phyloP scores from a whole-genome alignment of 2,888 invertebrate species.

The Odiellus spinosus region DNA sequence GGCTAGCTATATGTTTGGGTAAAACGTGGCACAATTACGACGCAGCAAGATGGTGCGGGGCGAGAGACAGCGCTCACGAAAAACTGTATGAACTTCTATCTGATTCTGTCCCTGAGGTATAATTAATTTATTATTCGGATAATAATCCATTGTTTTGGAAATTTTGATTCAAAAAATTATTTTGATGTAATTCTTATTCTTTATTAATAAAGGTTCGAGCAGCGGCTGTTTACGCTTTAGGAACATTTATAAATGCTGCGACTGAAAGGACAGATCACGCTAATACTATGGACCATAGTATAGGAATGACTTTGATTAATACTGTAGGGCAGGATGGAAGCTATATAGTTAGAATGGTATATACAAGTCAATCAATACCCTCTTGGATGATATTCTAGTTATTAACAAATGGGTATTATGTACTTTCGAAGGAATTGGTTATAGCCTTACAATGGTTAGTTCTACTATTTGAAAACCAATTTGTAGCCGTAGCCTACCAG shows the following conservation, averaged over 20 bases:
- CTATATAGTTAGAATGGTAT: slow-evolving; percentile 59
- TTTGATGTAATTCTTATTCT: too few relatives aligned
- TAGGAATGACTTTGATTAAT: slow-evolving; percentile 70
- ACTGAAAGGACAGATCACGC: slow-evolving; percentile 77
- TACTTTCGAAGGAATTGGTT: slow-evolving; percentile 44
- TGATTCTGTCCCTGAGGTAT: slow-evolving; percentile 72
- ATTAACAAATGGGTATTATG: slow-evolving; percentile 4
- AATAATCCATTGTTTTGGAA: too few relatives aligned
- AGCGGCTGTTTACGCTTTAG: slow-evolving; percentile 83
- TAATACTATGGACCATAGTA: slow-evolving; percentile 79
- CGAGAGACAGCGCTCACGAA: slow-evolving; percentile 88
- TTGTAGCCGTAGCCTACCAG: slow-evolving; percentile 53
- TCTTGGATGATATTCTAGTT: neutral
- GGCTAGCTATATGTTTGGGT: slow-evolving; percentile 85
- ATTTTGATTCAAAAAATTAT: too few relatives aligned
- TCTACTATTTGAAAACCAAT: slow-evolving; percentile 69
- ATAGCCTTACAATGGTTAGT: slow-evolving; percentile 75
- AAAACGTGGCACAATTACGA: slow-evolving; percentile 78
- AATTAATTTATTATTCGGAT: slow-evolving; percentile 3
- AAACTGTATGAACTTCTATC: slow-evolving; percentile 64
- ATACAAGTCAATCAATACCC: neutral
- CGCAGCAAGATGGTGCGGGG: slow-evolving; percentile 83
- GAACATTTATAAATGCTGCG: slow-evolving; percentile 75
- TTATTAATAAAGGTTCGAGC: slow-evolving; percentile 56
- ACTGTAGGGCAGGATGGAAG: slow-evolving; percentile 66